Base-by-base conservation (phyloP, 2,797 vertebrate genomes). In the Apogon talboti region DNA sequence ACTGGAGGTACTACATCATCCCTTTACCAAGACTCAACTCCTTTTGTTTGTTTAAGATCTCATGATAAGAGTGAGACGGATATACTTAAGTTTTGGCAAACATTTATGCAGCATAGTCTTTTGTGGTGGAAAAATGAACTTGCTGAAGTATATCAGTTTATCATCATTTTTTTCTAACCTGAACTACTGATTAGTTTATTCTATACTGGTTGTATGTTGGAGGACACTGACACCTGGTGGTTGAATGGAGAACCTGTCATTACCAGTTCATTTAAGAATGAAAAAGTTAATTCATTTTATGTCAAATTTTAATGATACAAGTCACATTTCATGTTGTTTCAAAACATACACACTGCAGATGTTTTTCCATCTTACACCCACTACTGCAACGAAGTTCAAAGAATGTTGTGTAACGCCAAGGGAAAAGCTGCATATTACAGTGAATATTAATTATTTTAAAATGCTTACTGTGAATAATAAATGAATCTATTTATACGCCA, bases 211-310 rank as follows among this genome's bases (percentile, higher is more conserved):
- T 46, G 24, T 56, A 33, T 33, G 51, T 80, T 75, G 69, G 65
- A 73, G 66, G 63, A 92, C 79, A 89, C 83, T 92, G 91, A 89
- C 92, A 89, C 69, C 92, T 93, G 78, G 73, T 91, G 92, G 89
- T 45, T 21, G 35, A 21, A 16, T 18, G 41, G 55, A 19, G 11
- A 50, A 41, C 4, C 9, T 43, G 51, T 2, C 30, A 8, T 0
- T 38, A 46, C 2, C 16, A 11, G 24, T 21, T n/a, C 43, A 38
- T 47, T 64, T 18, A 13, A 11, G 18, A 2, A 4, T 7, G 18
- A 15, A 5, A 60, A 13, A 9, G 33, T 35, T 24, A 35, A 59
- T 13, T 13, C 11, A 19, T 53, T 48, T 21, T 10, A 40, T 35
- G 6, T 15, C 15, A 38, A 6, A 35, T 54, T 45, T 50, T 3